Evolutionary conservation across 1,140 invertebrate species (phyloP).

Genomic region (Mya arenaria): DNA sequence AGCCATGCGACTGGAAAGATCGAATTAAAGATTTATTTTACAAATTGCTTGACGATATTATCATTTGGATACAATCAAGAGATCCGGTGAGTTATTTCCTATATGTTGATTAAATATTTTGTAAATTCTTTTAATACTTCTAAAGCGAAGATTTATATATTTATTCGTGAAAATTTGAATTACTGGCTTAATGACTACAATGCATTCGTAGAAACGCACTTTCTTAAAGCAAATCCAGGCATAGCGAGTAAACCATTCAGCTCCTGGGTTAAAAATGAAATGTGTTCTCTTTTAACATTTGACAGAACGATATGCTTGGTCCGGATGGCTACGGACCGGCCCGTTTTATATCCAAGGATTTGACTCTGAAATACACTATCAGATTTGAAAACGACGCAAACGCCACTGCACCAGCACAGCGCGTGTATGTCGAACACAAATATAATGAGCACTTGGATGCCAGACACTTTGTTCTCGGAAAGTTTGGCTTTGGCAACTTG

Average conservation of each 20-base stretch:
- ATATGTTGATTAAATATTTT: no score
- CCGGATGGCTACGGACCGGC: slow-evolving; percentile 50
- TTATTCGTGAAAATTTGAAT: no score
- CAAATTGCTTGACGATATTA: neutral
- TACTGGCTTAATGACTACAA: no score
- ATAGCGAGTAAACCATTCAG: no score
- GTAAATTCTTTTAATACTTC: no score
- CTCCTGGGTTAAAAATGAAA: no score
- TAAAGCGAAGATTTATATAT: no score
- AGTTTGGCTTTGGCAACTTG: slow-evolving; percentile 42
- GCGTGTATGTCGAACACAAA: slow-evolving; percentile 28
- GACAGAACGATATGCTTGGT: slow-evolving; percentile 50
- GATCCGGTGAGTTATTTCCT: slow-evolving; percentile 1
- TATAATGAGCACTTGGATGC: slow-evolving; percentile 31
- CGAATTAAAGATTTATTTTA: neutral
- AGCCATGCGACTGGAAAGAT: neutral
- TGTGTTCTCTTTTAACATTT: no score
- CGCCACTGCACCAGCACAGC: slow-evolving; percentile 52
- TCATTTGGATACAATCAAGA: neutral
- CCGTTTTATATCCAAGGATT: slow-evolving; percentile 30
- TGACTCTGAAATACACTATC: slow-evolving; percentile 33
- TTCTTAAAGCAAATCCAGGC: no score
- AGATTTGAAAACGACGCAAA: slow-evolving; percentile 54
- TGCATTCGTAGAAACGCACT: no score
- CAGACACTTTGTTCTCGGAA: slow-evolving; percentile 19